Conservation (phyloP, 2,888 invertebrate genomes). For the Trachelus stipa region DNA sequence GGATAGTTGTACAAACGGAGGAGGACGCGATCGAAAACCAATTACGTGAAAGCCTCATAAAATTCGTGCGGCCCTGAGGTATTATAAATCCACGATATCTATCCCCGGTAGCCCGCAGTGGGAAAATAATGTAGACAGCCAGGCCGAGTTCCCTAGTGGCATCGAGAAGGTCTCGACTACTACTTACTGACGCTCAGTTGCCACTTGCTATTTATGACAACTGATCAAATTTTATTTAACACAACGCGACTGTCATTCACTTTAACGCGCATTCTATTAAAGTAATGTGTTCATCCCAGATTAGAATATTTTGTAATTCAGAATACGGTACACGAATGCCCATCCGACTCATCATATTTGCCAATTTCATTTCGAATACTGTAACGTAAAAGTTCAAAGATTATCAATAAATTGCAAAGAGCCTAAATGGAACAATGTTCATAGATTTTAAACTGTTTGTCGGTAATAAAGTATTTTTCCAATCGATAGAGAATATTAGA, state of each 20-base stretch:
- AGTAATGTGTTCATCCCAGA: neutral
- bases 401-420: no score
- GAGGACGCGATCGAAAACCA: slow-evolving; percentile 20
- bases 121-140: neutral
- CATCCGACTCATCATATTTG: no score
- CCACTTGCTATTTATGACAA: neutral
- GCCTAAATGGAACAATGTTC: neutral
- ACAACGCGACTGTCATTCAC: neutral
- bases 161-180: neutral
- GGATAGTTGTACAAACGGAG: neutral
- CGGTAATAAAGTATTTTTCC: neutral
- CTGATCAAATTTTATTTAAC: neutral
- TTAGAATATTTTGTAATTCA: neutral
- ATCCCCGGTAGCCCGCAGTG: neutral
- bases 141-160: neutral
- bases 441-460: neutral
- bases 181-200: neutral
- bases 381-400: no score
- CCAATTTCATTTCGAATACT: neutral
- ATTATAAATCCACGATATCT: slow-evolving; percentile 5
- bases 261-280: neutral
- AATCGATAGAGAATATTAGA: no score
- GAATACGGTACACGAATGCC: no score
- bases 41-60: slow-evolving; percentile 20
- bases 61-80: slow-evolving; percentile 1